These are phyloP conservation scores for Dynastes tityus DNA, from an alignment of 2,888 invertebrate genomes.

Conservation along the genomic window DNA sequence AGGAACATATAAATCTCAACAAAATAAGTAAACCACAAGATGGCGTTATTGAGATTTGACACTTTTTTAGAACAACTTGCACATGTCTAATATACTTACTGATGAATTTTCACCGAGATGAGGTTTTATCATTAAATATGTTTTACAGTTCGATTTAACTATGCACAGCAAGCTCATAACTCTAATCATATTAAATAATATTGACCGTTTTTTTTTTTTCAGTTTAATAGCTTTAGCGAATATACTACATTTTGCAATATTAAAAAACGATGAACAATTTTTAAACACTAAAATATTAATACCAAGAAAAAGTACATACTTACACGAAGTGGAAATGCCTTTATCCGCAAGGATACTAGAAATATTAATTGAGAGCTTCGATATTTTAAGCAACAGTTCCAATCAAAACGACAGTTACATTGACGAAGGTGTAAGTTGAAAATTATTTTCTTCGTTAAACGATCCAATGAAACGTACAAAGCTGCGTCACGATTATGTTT, in stretches of 20 bases:
- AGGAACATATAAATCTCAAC: no score
- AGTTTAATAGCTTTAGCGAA: constrained; percentile 54
- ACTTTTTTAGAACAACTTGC: no score
- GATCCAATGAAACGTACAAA: neutral
- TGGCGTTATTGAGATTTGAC: no score
- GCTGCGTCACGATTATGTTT: neutral
- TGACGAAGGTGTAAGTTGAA: constrained; percentile 39
- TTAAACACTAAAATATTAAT: constrained; percentile 42
- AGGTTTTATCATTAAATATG: no score
- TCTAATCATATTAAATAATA: constrained; percentile 5
- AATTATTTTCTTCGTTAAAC: no score
- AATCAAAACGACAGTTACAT: neutral
- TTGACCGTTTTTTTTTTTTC: constrained; percentile 30
- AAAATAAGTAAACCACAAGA: no score
- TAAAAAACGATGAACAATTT: constrained; percentile 52
- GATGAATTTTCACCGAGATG: no score
- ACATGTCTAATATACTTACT: no score
- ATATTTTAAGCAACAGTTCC: constrained; percentile 18
- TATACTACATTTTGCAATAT: constrained; percentile 53
- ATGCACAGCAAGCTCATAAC: no score
- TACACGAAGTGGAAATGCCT: constrained; percentile 35
- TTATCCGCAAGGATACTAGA: constrained; percentile 48
- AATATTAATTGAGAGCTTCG: constrained; percentile 33
- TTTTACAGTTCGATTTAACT: no score
- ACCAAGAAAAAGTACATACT: constrained; percentile 32